A percentile compares a stretch with the other conserved stretches of the same genome.
phyloP scores from a whole-genome alignment of 2,797 vertebrate genomes.

The Bradypodion ventrale region DNA sequence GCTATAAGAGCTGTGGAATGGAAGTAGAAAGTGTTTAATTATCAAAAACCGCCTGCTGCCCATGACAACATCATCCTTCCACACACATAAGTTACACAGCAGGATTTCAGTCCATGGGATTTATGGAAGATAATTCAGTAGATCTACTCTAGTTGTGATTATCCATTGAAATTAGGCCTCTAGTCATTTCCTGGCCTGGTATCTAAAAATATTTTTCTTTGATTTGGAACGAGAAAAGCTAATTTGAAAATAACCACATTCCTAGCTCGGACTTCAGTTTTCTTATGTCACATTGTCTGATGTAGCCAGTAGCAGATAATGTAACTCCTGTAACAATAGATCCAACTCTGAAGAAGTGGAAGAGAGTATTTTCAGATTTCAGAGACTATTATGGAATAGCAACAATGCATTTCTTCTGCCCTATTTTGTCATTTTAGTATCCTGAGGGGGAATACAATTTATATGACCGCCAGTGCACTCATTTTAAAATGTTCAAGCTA shows the following conservation, averaged over 20 bases:
- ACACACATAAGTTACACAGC: too few species aligned
- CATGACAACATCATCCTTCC: too few species aligned
- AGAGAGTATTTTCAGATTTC: constrained; percentile 8
- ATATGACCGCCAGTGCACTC: constrained; percentile 13
- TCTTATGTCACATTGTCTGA: neutral
- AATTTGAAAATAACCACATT: neutral
- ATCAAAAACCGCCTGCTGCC: too few species aligned
- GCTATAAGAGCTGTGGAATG: too few species aligned
- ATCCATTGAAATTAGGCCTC: too few species aligned
- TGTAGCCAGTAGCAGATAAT: neutral
- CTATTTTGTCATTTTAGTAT: constrained; percentile 1
- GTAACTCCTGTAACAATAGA: neutral
- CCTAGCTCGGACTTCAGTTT: neutral
- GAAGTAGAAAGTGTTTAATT: too few species aligned
- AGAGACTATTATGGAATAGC: neutral
- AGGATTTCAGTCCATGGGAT: too few species aligned
- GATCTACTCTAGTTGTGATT: too few species aligned
- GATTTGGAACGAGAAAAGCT: too few species aligned
- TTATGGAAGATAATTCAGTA: too few species aligned
- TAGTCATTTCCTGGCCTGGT: neutral
- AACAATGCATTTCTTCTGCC: constrained; percentile 26
- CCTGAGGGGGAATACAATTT: neutral
- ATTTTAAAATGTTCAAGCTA: neutral
- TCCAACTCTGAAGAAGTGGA: neutral
- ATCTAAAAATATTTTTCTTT: neutral